phyloP scores from a whole-genome alignment of 37 sponge, comb jelly and placozoan genomes.

The Eunapius fragilis region DNA sequence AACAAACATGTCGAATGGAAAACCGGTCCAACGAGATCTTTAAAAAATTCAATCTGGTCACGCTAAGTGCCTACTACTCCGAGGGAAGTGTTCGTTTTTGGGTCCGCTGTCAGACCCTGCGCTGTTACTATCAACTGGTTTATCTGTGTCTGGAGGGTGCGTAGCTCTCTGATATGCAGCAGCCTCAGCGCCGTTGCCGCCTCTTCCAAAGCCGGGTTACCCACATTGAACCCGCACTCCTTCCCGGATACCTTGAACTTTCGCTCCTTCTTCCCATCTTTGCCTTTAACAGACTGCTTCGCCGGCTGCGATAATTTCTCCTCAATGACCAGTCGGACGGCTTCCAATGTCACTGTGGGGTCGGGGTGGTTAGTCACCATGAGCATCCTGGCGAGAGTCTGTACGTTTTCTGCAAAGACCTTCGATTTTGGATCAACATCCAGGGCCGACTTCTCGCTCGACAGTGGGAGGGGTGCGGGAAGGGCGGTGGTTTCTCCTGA shows the following conservation, averaged over 20 bases:
- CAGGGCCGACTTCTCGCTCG: constrained; percentile 51
- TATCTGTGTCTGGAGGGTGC: constrained; percentile 87
- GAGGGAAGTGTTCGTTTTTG: constrained; percentile 90
- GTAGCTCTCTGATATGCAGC: constrained; percentile 87
- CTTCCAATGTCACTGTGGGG: constrained; percentile 66
- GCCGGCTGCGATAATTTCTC: constrained; percentile 48
- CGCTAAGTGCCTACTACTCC: constrained; percentile 91
- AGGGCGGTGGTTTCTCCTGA: not conserved
- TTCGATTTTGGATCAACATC: constrained; percentile 59
- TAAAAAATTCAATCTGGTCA: too few relatives aligned
- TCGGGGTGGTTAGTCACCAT: constrained; percentile 68
- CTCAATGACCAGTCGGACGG: constrained; percentile 70
- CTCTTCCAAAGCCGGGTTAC: constrained; percentile 77
- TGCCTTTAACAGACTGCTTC: not conserved
- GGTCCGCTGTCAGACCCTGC: constrained; percentile 92
- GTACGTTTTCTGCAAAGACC: constrained; percentile 45
- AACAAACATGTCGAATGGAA: too few relatives aligned
- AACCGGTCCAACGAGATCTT: too few relatives aligned
- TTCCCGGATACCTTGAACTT: constrained; percentile 65
- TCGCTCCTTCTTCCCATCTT: not conserved
- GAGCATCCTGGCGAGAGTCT: constrained; percentile 63
- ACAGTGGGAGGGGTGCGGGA: not conserved
- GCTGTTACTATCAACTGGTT: constrained; percentile 92
- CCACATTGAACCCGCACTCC: constrained; percentile 85
- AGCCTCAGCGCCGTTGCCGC: constrained; percentile 92